A percentile compares a stretch with the other conserved stretches of the same genome.
phyloP scores from a whole-genome alignment of 2,113 vertebrate genomes.

The Otolemur garnettii region DNA sequence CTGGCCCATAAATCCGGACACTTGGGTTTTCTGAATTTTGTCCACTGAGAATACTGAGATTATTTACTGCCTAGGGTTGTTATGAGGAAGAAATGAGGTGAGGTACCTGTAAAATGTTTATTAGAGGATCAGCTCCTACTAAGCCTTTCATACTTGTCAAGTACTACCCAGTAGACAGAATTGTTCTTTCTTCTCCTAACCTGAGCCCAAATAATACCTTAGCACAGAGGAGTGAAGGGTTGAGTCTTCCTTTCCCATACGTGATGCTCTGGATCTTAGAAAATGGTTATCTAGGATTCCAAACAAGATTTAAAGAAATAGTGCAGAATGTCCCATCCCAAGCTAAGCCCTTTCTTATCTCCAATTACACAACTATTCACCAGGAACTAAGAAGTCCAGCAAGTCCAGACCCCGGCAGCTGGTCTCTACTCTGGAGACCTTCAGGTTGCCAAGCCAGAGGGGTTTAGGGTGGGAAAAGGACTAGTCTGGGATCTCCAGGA shows the following conservation, averaged over 20 bases:
- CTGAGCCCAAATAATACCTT: neutral
- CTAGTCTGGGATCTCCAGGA: neutral
- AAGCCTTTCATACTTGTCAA: neutral
- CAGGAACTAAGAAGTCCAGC: neutral
- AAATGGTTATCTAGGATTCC: conserved; percentile 29
- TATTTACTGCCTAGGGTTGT: neutral
- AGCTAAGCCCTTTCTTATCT: neutral
- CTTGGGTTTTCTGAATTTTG: neutral
- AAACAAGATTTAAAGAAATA: neutral
- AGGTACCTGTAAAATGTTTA: neutral
- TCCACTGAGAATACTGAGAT: conserved; percentile 15
- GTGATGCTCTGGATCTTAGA: neutral
- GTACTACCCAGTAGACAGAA: neutral
- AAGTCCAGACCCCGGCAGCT: neutral
- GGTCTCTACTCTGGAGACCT: neutral
- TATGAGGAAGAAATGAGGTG: neutral
- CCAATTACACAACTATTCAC: neutral
- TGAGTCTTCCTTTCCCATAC: neutral
- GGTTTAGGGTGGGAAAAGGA: neutral
- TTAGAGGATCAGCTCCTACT: neutral
- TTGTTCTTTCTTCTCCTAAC: neutral
- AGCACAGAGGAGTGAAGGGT: neutral
- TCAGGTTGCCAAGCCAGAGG: neutral
- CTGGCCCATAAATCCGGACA: neutral
- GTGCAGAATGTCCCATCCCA: neutral